Percentiles rank a stretch among this genome's conserved stretches.
phyloP scores from a whole-genome alignment of 2,888 invertebrate species.

The Caenorhabditis uteleia region DNA sequence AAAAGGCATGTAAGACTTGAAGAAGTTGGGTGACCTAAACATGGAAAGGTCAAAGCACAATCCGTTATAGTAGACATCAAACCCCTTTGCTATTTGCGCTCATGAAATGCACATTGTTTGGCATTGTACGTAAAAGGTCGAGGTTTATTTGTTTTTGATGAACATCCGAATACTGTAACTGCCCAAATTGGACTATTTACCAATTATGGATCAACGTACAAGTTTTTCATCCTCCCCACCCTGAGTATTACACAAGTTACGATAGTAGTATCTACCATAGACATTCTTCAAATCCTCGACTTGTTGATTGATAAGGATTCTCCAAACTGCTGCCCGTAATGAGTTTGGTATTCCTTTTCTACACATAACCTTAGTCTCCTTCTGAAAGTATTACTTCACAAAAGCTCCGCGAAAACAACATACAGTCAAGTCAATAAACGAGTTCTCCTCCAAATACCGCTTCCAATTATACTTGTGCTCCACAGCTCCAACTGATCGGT shows the following conservation, averaged over 20 bases:
- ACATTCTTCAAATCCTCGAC: slow-evolving; percentile 70
- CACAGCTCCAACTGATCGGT: slow-evolving; percentile 66
- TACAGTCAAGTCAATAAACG: slow-evolving; percentile 38
- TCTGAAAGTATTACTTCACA: slow-evolving; percentile 49
- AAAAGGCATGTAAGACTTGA: slow-evolving; percentile 73
- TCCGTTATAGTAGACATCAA: slow-evolving; percentile 40
- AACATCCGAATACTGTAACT: slow-evolving; percentile 70
- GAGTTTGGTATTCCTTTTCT: slow-evolving; percentile 73
- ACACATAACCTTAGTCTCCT: slow-evolving; percentile 71
- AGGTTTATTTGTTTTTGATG: slow-evolving; percentile 74
- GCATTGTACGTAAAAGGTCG: slow-evolving; percentile 74
- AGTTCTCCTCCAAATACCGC: slow-evolving; percentile 67
- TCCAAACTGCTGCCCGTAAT: slow-evolving; percentile 72
- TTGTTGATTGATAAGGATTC: slow-evolving; percentile 70
- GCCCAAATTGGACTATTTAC: slow-evolving; percentile 5
- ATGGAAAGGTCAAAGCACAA: background rate
- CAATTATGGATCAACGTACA: slow-evolving; percentile 62
- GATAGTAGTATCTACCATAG: slow-evolving; percentile 72
- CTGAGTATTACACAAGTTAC: slow-evolving; percentile 71
- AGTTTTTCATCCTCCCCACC: slow-evolving; percentile 71
- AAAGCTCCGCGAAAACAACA: background rate
- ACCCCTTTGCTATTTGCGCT: slow-evolving; percentile 73
- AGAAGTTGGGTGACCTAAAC: slow-evolving; percentile 72
- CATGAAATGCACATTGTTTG: slow-evolving; percentile 73
- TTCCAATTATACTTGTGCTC: slow-evolving; percentile 71